Percentiles rank a stretch among this genome's conserved stretches.
Evolutionary conservation across 2,888 invertebrate genomes (phyloP).

Genomic region (Pheosia tremula): DNA sequence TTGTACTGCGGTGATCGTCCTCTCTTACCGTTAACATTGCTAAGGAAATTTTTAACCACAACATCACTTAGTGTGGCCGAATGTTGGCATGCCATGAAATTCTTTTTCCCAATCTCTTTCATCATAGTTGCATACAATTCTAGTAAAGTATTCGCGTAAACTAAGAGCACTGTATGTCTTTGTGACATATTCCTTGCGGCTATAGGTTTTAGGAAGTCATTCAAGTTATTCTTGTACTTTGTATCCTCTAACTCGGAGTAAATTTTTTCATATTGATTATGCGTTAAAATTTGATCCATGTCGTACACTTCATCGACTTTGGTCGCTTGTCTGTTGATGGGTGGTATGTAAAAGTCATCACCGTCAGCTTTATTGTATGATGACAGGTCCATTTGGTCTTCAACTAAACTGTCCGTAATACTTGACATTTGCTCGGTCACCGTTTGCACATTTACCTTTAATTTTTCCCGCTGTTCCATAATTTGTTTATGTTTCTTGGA

Average conservation of each 20-base stretch:
- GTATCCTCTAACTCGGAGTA: slow-evolving; percentile 54
- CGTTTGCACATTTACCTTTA: slow-evolving; percentile 83
- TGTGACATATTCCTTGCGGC: slow-evolving; percentile 39
- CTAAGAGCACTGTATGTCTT: slow-evolving; percentile 52
- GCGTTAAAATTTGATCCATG: slow-evolving; percentile 68
- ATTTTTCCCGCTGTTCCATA: slow-evolving; percentile 85
- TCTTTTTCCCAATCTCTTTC: slow-evolving; percentile 57
- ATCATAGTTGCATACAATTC: slow-evolving; percentile 45
- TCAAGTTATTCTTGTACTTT: slow-evolving; percentile 49
- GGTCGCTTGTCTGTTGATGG: slow-evolving; percentile 76
- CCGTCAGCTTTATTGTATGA: slow-evolving; percentile 59
- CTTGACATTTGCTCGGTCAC: slow-evolving; percentile 84
- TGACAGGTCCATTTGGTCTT: slow-evolving; percentile 64
- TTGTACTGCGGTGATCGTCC: slow-evolving; percentile 59
- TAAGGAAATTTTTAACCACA: slow-evolving; percentile 58
- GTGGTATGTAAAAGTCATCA: slow-evolving; percentile 76
- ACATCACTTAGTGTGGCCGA: slow-evolving; percentile 65
- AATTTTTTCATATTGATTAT: slow-evolving; percentile 65
- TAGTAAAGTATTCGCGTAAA: slow-evolving; percentile 62
- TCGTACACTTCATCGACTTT: slow-evolving; percentile 75
- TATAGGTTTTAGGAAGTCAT: slow-evolving; percentile 51
- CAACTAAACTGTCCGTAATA: slow-evolving; percentile 68
- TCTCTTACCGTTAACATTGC: slow-evolving; percentile 45
- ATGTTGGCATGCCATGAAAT: slow-evolving; percentile 48
- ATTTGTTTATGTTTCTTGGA: slow-evolving; percentile 85